Conservation (phyloP, 1,140 invertebrate genomes). For the Drosophila varians region DNA sequence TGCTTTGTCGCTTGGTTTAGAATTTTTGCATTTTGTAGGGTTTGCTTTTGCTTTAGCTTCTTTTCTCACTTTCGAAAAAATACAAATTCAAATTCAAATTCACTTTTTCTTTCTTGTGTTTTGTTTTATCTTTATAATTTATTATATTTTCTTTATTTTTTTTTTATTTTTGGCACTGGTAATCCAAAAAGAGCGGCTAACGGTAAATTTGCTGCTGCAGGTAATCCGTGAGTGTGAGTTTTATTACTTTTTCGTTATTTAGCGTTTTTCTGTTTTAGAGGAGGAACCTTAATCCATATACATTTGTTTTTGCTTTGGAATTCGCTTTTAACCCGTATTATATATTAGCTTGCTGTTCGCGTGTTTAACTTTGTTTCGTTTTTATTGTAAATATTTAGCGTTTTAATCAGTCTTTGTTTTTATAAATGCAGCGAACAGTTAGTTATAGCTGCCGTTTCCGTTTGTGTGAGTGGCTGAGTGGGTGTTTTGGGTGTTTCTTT, state of each 20-base stretch:
- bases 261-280: conserved; percentile 21
- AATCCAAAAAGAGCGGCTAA: conserved; percentile 77
- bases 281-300: conserved; percentile 83
- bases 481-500: neutral
- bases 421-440: conserved; percentile 56
- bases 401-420: conserved; percentile 74
- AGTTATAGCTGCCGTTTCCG: conserved; percentile 55
- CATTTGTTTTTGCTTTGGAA: conserved; percentile 50
- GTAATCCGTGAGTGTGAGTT: conserved; percentile 60
- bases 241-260: conserved; percentile 9
- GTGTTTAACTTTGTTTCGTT: conserved; percentile 59
- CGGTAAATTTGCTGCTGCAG: conserved; percentile 59
- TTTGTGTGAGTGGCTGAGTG: conserved; percentile 21
- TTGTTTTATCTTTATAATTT: conserved; percentile 28
- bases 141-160: conserved; percentile 19
- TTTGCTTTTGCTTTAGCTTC: conserved; percentile 16
- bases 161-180: conserved; percentile 76
- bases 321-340: conserved; percentile 70
- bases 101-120: conserved; percentile 33
- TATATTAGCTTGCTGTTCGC: conserved; percentile 42
- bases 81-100: conserved; percentile 17
- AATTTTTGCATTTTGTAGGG: conserved; percentile 54
- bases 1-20: conserved; percentile 45
- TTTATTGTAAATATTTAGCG: conserved; percentile 69
- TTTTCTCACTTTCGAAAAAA: conserved; percentile 50